Conservation (phyloP, 2,797 vertebrate species). For the Pseudochirops corinnae region DNA sequence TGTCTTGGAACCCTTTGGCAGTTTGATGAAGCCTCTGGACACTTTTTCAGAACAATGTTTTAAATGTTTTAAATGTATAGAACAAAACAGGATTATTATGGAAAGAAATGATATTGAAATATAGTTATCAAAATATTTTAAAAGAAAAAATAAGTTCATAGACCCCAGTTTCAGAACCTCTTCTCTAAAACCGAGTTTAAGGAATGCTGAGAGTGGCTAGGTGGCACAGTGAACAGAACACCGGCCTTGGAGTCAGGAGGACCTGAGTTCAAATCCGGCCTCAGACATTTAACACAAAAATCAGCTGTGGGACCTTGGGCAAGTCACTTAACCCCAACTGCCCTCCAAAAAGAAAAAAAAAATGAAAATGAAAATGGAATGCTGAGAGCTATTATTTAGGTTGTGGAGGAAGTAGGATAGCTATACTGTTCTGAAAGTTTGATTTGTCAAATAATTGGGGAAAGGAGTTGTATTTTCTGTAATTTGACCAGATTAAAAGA, state of each 20-base stretch:
- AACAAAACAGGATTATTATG: background rate
- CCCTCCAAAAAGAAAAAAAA: no score
- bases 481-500: background rate
- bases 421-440: background rate
- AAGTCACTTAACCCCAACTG: no score
- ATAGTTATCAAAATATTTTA: background rate
- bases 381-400: background rate
- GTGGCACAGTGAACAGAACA: no score
- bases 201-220: background rate
- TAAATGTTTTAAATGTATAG: background rate
- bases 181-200: background rate
- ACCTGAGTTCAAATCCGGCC: no score
- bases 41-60: background rate
- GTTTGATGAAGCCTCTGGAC: background rate
- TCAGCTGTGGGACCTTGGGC: no score
- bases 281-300: no score
- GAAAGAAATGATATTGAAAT: background rate
- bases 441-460: background rate
- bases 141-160: background rate
- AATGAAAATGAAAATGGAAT: background rate
- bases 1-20: background rate
- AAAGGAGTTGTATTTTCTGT: background rate
- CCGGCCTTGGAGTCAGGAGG: no score
- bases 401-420: background rate
- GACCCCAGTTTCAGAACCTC: background rate